Conservation (phyloP, 2,797 vertebrate genomes). For the Pseudochirops corinnae region DNA sequence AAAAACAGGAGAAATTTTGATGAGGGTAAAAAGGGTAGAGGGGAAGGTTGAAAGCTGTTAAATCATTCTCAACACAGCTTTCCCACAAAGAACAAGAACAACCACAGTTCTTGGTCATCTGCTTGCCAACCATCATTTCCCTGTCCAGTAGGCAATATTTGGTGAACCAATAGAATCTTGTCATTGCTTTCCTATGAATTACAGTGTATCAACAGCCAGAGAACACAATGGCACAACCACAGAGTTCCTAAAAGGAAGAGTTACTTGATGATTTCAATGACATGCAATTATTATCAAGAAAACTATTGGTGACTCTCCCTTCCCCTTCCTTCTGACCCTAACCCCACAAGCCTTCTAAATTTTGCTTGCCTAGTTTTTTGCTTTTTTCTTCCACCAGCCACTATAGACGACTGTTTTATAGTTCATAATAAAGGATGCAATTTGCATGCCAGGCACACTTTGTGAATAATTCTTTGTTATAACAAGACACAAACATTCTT, state of each 20-base stretch:
- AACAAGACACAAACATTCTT: slow-evolving; percentile 79
- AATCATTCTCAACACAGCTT: slow-evolving; percentile 23
- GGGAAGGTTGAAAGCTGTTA: slow-evolving; percentile 58
- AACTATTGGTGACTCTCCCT: slow-evolving; percentile 44
- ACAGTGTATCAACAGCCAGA: slow-evolving; percentile 52
- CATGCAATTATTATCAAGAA: slow-evolving; percentile 73
- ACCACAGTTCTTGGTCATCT: not conserved
- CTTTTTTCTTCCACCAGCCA: slow-evolving; percentile 74
- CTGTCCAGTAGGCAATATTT: slow-evolving; percentile 70
- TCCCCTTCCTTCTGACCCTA: not conserved
- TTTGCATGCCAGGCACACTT: slow-evolving; percentile 80
- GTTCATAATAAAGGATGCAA: slow-evolving; percentile 80
- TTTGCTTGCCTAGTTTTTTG: slow-evolving; percentile 60
- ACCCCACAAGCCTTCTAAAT: slow-evolving; percentile 58
- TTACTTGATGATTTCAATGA: slow-evolving; percentile 63
- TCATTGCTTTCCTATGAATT: slow-evolving; percentile 72
- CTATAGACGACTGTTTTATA: slow-evolving; percentile 72
- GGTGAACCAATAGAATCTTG: slow-evolving; percentile 67
- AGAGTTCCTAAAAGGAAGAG: slow-evolving; percentile 73
- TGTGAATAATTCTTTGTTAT: slow-evolving; percentile 83
- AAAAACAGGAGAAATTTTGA: slow-evolving; percentile 68
- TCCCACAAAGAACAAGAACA: not conserved
- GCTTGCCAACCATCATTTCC: slow-evolving; percentile 58
- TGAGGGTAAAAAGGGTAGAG: slow-evolving; percentile 58
- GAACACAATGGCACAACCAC: slow-evolving; percentile 60